These are phyloP conservation scores for Chloropsis hardwickii DNA, from an alignment of 2,113 vertebrate species.

Conservation along the genomic window DNA sequence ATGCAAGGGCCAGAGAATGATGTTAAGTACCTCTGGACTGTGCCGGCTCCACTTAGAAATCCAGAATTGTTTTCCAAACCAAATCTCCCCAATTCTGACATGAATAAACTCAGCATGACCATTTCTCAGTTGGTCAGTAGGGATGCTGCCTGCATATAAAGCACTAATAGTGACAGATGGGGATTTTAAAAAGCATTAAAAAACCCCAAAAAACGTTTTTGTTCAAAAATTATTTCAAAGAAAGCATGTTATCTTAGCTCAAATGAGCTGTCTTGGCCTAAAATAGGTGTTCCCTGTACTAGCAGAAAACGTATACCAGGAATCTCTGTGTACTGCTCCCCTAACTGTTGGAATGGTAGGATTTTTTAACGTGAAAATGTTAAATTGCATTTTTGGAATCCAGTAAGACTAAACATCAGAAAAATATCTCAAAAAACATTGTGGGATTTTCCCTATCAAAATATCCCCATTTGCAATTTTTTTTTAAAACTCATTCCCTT, in stretches of 20 bases:
- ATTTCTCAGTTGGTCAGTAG: background rate
- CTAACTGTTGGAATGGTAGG: background rate
- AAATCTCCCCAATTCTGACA: background rate
- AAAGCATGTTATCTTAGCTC: background rate
- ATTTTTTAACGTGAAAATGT: background rate
- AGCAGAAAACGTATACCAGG: background rate
- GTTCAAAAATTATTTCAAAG: background rate
- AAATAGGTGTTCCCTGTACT: background rate
- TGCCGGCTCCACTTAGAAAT: background rate
- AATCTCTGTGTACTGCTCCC: background rate
- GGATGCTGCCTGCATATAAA: background rate
- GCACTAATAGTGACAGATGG: background rate
- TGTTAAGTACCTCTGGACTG: background rate
- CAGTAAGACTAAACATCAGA: background rate
- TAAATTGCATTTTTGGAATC: background rate
- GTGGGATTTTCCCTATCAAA: background rate
- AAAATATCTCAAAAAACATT: background rate
- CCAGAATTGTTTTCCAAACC: background rate
- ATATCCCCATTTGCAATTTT: background rate
- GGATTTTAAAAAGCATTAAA: background rate
- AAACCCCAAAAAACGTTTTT: accelerated
- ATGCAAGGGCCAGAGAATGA: background rate
- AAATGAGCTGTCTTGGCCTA: background rate
- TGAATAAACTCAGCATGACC: background rate
- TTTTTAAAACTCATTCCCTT: background rate